Evolutionary conservation across 2,113 vertebrate genomes (phyloP).

Genomic region (Colius striatus): DNA sequence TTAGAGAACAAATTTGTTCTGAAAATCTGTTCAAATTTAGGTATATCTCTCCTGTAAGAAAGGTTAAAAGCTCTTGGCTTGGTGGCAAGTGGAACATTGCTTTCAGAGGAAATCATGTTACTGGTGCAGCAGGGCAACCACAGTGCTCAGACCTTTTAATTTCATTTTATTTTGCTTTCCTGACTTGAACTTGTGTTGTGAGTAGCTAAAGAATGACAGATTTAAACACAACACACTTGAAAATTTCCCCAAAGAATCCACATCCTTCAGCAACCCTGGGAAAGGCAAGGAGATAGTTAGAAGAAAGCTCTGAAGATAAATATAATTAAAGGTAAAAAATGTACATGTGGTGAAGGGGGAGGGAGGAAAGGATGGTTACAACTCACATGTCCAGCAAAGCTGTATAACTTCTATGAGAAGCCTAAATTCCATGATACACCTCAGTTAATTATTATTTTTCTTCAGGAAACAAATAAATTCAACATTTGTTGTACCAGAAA

Average conservation of each 20-base stretch:
- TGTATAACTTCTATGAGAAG: slow-evolving; percentile 10
- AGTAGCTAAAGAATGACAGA: not conserved
- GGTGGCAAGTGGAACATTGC: not conserved
- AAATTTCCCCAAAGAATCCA: slow-evolving; percentile 8
- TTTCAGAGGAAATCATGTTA: not conserved
- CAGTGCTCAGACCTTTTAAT: not conserved
- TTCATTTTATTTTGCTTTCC: not conserved
- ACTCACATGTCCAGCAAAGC: not conserved
- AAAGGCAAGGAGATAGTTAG: slow-evolving; percentile 8
- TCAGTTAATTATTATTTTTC: slow-evolving; percentile 43
- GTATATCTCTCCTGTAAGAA: not conserved
- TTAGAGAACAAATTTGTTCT: not conserved
- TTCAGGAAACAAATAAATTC: slow-evolving; percentile 58
- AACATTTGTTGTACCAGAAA: slow-evolving; percentile 34
- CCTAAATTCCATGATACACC: not conserved
- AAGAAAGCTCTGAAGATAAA: slow-evolving; percentile 35
- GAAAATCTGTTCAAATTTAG: not conserved
- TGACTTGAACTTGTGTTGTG: not conserved
- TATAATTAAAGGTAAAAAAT: slow-evolving; percentile 50
- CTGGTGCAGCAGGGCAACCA: not conserved
- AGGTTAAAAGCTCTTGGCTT: not conserved
- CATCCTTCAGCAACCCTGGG: not conserved
- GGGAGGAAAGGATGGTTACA: not conserved
- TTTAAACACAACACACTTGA: not conserved
- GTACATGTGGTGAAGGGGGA: not conserved